A percentile compares a stretch with the other conserved stretches of the same genome.
Evolutionary conservation across 2,888 invertebrate genomes (phyloP).

Genomic region (Synergus umbraculus): DNA sequence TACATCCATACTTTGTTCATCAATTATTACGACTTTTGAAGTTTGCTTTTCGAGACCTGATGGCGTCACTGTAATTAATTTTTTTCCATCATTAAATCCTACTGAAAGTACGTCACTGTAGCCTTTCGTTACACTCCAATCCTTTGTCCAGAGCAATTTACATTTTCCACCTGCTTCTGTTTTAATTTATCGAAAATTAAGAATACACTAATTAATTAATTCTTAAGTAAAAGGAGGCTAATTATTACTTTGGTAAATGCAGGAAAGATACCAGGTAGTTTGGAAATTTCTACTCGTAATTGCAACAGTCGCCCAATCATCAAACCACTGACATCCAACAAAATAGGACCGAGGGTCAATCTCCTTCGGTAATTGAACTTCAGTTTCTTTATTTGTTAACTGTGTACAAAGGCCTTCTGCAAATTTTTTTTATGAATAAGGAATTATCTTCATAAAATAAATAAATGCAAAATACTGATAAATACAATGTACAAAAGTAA

Average conservation of each 20-base stretch:
- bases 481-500: background rate
- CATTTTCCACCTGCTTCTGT: conserved; percentile 16
- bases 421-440: background rate
- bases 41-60: background rate
- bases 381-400: background rate
- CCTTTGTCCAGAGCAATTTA: conserved; percentile 21
- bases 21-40: background rate
- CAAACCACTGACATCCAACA: conserved; percentile 32
- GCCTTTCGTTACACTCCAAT: conserved; percentile 7
- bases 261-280: conserved; percentile 18
- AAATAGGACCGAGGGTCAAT: conserved; percentile 14
- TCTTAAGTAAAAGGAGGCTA: background rate
- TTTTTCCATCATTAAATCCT: conserved; percentile 5
- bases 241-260: conserved; percentile 16
- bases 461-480: background rate
- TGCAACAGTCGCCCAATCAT: conserved; percentile 17
- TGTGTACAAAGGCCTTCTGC: background rate
- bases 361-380: background rate
- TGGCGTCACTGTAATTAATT: conserved; percentile 19
- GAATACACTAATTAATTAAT: no score
- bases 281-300: conserved; percentile 31
- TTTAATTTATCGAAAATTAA: background rate
- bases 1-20: background rate
- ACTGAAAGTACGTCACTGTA: conserved; percentile 14
- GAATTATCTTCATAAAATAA: background rate